Evolutionary conservation across 2,797 vertebrate genomes (phyloP).

Genomic region (Apogon hyalosoma): DNA sequence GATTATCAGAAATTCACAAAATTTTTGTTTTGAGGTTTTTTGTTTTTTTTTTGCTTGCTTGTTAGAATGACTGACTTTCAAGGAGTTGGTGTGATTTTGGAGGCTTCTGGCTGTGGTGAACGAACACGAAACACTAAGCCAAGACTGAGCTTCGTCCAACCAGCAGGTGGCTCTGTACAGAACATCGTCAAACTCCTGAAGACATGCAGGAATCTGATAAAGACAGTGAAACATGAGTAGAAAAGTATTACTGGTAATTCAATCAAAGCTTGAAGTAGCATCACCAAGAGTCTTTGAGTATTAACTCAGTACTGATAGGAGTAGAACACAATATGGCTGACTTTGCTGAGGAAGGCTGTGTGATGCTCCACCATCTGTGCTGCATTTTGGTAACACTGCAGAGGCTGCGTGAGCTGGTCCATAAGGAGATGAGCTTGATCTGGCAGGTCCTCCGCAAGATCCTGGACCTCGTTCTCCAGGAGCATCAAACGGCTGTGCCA

Average conservation of each 20-base stretch:
- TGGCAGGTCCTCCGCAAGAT: slow-evolving; percentile 89
- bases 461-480: slow-evolving; percentile 92
- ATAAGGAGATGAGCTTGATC: slow-evolving; percentile 89
- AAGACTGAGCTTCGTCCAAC: slow-evolving; percentile 86
- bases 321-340: slow-evolving; percentile 43
- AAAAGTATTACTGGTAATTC: too few species aligned
- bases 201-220: slow-evolving; percentile 86
- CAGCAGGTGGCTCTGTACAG: slow-evolving; percentile 84
- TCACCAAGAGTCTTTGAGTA: not conserved
- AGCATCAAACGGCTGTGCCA: slow-evolving; percentile 91
- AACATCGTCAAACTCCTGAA: slow-evolving; percentile 90
- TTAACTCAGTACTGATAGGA: not conserved
- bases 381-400: slow-evolving; percentile 90
- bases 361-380: slow-evolving; percentile 88
- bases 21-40: not conserved
- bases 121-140: slow-evolving; percentile 81
- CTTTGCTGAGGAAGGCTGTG: slow-evolving; percentile 92
- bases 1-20: too few species aligned
- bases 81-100: slow-evolving; percentile 81
- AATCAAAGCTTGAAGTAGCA: not conserved
- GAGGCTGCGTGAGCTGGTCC: slow-evolving; percentile 89
- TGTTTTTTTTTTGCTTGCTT: not conserved
- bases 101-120: slow-evolving; percentile 87
- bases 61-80: slow-evolving; percentile 84
- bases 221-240: too few species aligned